Conservation (phyloP, 1,140 invertebrate species). For the Neelides sp. region DNA sequence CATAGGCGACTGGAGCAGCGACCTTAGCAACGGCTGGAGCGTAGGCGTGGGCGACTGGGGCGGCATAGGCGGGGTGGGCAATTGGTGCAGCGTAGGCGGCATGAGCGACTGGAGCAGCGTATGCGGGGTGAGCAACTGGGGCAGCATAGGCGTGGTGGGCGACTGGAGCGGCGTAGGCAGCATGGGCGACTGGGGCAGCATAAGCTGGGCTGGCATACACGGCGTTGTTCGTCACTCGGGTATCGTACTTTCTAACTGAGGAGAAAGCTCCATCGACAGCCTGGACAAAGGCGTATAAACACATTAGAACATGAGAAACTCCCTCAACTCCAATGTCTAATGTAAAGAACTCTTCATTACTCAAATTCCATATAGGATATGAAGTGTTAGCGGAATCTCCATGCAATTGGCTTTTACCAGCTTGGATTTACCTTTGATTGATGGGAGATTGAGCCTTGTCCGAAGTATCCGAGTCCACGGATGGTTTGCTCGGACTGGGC, state of each 20-base stretch:
- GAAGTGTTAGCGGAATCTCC: too few relatives aligned
- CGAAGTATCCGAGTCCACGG: slow-evolving; percentile 16
- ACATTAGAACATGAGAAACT: too few relatives aligned
- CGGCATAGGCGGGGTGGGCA: not conserved
- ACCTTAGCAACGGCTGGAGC: not conserved
- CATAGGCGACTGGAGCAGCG: not conserved
- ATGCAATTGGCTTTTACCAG: too few relatives aligned
- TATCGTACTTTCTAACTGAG: slow-evolving; percentile 48
- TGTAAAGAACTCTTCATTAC: too few relatives aligned
- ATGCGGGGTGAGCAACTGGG: not conserved
- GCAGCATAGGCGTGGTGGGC: not conserved
- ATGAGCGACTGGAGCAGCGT: not conserved
- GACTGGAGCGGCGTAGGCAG: not conserved
- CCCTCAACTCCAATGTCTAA: too few relatives aligned
- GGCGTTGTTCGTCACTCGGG: slow-evolving; percentile 50
- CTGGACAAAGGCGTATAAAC: too few relatives aligned
- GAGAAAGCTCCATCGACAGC: slow-evolving; percentile 54
- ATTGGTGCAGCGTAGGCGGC: slow-evolving; percentile 3
- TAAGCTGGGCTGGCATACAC: slow-evolving; percentile 33
- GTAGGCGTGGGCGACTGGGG: slow-evolving; percentile 4
- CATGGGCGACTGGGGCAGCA: slow-evolving; percentile 29
- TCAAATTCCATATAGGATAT: too few relatives aligned
- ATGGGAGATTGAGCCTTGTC: slow-evolving; percentile 8
- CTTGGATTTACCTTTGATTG: slow-evolving; percentile 13
- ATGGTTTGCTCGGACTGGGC: slow-evolving; percentile 15